These are phyloP conservation scores for Lepidurus apus DNA, from an alignment of 1,140 invertebrate species.

Conservation along the genomic window DNA sequence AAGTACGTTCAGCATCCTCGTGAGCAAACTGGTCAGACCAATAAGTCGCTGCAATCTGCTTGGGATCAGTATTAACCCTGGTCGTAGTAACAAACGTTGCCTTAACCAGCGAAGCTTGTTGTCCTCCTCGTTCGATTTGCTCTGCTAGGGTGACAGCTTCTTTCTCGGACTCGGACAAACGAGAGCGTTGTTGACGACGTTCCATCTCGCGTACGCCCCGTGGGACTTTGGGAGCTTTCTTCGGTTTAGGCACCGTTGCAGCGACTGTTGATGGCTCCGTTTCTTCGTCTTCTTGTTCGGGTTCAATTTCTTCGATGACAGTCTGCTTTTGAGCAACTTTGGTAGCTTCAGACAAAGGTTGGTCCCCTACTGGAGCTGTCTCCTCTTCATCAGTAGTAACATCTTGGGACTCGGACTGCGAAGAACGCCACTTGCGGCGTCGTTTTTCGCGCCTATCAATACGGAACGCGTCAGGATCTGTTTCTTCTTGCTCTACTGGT, in stretches of 20 bases:
- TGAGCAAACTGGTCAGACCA: constrained; percentile 41
- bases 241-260: constrained; percentile 23
- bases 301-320: constrained; percentile 23
- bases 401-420: constrained; percentile 38
- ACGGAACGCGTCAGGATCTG: constrained; percentile 37
- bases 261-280: background rate
- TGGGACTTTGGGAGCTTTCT: constrained; percentile 21
- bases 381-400: constrained; percentile 34
- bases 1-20: constrained; percentile 41
- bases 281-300: constrained; percentile 27
- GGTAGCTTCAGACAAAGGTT: constrained; percentile 8
- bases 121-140: constrained; percentile 35
- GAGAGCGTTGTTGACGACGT: constrained; percentile 34
- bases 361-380: background rate
- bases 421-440: constrained; percentile 37
- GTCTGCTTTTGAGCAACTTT: background rate
- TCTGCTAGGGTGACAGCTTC: constrained; percentile 37
- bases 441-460: constrained; percentile 36
- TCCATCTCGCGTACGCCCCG: constrained; percentile 28
- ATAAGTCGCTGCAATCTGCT: constrained; percentile 34
- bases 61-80: constrained; percentile 28
- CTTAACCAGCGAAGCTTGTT: background rate
- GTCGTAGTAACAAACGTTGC: constrained; percentile 34
- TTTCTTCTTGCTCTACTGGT: constrained; percentile 35
- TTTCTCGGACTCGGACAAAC: constrained; percentile 36